Base-by-base conservation (phyloP, 2,888 invertebrate genomes). In the Malthinus flaveolus region DNA sequence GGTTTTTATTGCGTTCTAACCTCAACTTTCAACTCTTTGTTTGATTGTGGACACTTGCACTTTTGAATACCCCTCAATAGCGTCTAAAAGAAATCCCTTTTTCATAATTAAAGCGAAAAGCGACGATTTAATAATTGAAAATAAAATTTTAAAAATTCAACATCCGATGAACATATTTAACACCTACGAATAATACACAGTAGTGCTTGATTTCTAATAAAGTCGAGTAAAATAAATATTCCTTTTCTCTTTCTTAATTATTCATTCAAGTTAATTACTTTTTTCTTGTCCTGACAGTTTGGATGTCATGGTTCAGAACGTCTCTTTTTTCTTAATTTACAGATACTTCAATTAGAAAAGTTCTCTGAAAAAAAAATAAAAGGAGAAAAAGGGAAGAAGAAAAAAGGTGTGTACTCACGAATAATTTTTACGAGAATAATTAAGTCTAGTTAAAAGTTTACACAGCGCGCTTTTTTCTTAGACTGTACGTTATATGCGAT, bases 241-340 rank as follows among this genome's bases (percentile, higher is more conserved):
- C 47, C 58, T 53, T 61, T 59, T 64, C 60, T 65, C 61, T 60
- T 61, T 64, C 68, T 67, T 67, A 68, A 68, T 68, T 68, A 68
- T 68, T 68, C 68, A 67, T 63, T 60, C 63, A 57, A 64, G 68
- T 68, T 68, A 68, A 68, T 68, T 68, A 68, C 68, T 67, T 68
- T 68, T 67, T 67, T 67, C 67, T 62, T 65, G 65, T 63, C 64
- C 51, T 68, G 68, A 67, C 67, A 68, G 66, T 65, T 64, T 59
- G 64, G 62, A 58, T 61, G 66, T 64, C 66, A 62, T 64, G 63
- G 62, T 60, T 61, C 59, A 59, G 49, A 51, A 56, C 55, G 36
- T 52, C 55, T 48, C 58, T 62, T 62, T 62, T 62, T 62, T 62
- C 62, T 66, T 68, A 68, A 69, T 68, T 69, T 69, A 62, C 62